A percentile compares a stretch with the other conserved stretches of the same genome.
Evolutionary conservation across 2,888 invertebrate genomes (phyloP).

Genomic region (Phanerotoma sp.): DNA sequence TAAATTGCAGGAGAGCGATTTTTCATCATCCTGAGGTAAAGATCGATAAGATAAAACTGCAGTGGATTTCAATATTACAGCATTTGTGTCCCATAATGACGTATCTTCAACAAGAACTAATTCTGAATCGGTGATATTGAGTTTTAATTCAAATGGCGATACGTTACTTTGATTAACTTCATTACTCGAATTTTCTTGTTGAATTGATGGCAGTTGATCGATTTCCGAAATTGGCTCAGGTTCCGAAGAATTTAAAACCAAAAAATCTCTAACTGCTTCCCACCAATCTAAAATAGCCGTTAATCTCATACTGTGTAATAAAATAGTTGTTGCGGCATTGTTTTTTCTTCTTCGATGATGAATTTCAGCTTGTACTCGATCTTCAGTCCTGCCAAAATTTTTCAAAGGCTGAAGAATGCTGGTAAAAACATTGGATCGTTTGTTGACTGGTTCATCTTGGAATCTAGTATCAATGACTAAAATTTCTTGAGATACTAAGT

Average conservation of each 20-base stretch:
- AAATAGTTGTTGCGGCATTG: constrained; percentile 78
- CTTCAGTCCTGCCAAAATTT: constrained; percentile 56
- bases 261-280: constrained; percentile 79
- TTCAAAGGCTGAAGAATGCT: constrained; percentile 83
- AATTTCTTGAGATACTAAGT: constrained; percentile 90
- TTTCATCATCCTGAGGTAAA: constrained; percentile 64
- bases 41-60: constrained; percentile 82
- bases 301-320: constrained; percentile 91
- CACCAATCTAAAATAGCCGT: constrained; percentile 95
- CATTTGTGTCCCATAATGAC: constrained; percentile 85
- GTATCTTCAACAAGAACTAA: constrained; percentile 92
- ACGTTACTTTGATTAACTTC: constrained; percentile 35
- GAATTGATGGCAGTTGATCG: constrained; percentile 22
- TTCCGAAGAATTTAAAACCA: constrained; percentile 60
- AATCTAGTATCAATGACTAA: constrained; percentile 76
- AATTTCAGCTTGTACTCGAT: constrained; percentile 73
- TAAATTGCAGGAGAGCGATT: constrained; percentile 83
- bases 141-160: constrained; percentile 75
- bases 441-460: constrained; percentile 67
- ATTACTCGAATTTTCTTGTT: constrained; percentile 39
- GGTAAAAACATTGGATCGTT: constrained; percentile 82
- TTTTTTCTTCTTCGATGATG: constrained; percentile 71
- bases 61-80: constrained; percentile 90
- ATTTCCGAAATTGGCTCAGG: constrained; percentile 45
- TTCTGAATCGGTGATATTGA: constrained; percentile 95